These are phyloP conservation scores for Oscheius sp. DNA, from an alignment of 2,888 invertebrate genomes.

Conservation along the genomic window DNA sequence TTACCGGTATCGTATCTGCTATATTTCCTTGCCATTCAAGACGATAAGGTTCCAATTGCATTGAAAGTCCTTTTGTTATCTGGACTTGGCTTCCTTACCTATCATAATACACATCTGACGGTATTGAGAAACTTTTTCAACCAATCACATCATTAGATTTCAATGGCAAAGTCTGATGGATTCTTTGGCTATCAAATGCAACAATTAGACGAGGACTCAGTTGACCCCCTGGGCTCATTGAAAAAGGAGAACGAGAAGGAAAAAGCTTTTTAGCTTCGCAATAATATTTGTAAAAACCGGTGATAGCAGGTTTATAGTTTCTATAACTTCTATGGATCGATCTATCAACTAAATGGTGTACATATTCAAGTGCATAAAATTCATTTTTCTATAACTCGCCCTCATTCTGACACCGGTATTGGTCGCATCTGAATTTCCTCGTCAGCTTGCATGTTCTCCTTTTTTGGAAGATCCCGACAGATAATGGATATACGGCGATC, in stretches of 20 bases:
- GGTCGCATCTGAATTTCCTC: conserved; percentile 10
- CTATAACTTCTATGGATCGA: neutral
- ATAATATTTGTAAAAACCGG: conserved; percentile 5
- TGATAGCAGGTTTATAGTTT: conserved; percentile 7
- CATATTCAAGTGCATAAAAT: neutral
- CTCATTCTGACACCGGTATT: neutral
- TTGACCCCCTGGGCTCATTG: conserved; percentile 57
- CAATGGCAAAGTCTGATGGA: conserved; percentile 56
- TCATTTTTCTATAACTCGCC: neutral
- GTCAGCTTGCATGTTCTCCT: conserved; percentile 16
- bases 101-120: conserved; percentile 58
- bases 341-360: neutral
- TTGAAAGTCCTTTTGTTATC: conserved; percentile 46
- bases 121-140: conserved; percentile 32
- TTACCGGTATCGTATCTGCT: conserved; percentile 53
- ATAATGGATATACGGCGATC: conserved; percentile 83
- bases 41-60: conserved; percentile 49
- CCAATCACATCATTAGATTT: conserved; percentile 30
- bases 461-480: conserved; percentile 74
- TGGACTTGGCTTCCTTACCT: conserved; percentile 53
- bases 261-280: neutral
- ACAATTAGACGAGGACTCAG: conserved; percentile 50
- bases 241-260: conserved; percentile 37
- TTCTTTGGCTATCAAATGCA: conserved; percentile 56
- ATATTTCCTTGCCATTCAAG: conserved; percentile 43